These are phyloP conservation scores for Platynereis dumerilii DNA, from an alignment of 2,888 invertebrate species.

Conservation along the genomic window DNA sequence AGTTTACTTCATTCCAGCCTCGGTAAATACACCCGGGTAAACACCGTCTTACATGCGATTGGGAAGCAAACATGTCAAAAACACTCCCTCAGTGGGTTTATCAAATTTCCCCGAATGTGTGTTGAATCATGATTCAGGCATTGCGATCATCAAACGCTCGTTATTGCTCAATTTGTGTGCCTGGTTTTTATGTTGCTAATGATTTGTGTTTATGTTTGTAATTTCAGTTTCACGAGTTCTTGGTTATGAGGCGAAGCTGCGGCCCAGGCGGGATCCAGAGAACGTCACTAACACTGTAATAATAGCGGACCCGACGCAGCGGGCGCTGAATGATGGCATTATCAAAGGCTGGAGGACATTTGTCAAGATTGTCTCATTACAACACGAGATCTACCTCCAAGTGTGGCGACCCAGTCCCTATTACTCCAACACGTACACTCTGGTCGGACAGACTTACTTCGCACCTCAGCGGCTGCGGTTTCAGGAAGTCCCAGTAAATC, in stretches of 20 bases:
- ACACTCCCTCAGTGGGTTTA: too few species aligned
- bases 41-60: too few species aligned
- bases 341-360: constrained; percentile 38
- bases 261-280: constrained; percentile 31
- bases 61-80: too few species aligned
- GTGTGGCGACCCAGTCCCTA: constrained; percentile 22
- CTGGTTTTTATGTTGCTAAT: too few species aligned
- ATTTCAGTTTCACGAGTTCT: constrained; percentile 34
- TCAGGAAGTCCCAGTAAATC: constrained; percentile 24
- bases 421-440: constrained; percentile 27
- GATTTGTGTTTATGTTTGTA: background rate
- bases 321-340: constrained; percentile 30
- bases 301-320: constrained; percentile 38
- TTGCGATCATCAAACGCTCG: too few species aligned
- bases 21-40: too few species aligned
- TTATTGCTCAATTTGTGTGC: too few species aligned
- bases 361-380: constrained; percentile 37
- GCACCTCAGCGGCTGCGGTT: constrained; percentile 35
- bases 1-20: too few species aligned
- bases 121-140: too few species aligned
- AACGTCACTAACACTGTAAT: constrained; percentile 26
- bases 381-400: constrained; percentile 34
- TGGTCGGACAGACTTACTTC: constrained; percentile 38
- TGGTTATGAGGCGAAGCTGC: constrained; percentile 40
- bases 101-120: too few species aligned